Conservation (phyloP, 2,113 vertebrate genomes). For the Cynopterus brachyotis region DNA sequence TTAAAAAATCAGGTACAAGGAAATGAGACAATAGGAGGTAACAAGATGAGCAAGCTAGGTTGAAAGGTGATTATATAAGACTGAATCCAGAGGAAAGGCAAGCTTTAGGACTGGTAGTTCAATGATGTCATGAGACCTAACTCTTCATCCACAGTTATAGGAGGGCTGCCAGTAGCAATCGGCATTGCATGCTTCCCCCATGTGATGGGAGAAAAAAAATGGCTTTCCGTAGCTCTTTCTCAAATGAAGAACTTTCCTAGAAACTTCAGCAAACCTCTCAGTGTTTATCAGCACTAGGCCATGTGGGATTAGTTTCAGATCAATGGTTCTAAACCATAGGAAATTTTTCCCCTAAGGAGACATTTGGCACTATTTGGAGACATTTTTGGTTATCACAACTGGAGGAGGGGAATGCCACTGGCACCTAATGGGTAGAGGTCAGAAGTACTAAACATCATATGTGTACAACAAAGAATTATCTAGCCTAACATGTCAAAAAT, state of each 20-base stretch:
- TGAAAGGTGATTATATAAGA: neutral
- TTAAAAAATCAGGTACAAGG: neutral
- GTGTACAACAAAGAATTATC: neutral
- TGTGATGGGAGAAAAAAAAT: neutral
- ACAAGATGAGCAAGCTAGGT: neutral
- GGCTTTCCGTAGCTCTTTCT: neutral
- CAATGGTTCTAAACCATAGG: neutral
- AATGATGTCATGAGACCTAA: neutral
- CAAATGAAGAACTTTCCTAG: neutral
- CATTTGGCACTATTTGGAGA: neutral
- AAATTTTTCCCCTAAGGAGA: neutral
- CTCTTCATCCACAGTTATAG: neutral
- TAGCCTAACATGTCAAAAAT: neutral
- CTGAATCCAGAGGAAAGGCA: neutral
- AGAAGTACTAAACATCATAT: neutral
- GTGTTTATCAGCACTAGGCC: neutral
- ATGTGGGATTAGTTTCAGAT: neutral
- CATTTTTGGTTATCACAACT: neutral
- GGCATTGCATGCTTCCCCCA: neutral
- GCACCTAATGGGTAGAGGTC: neutral
- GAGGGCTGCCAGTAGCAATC: neutral
- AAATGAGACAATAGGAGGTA: neutral
- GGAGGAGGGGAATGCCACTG: neutral
- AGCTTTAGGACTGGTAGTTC: neutral
- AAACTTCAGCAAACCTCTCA: neutral